These are phyloP conservation scores for Buphagus erythrorhynchus DNA, from an alignment of 2,797 vertebrate genomes.

Conservation along the genomic window DNA sequence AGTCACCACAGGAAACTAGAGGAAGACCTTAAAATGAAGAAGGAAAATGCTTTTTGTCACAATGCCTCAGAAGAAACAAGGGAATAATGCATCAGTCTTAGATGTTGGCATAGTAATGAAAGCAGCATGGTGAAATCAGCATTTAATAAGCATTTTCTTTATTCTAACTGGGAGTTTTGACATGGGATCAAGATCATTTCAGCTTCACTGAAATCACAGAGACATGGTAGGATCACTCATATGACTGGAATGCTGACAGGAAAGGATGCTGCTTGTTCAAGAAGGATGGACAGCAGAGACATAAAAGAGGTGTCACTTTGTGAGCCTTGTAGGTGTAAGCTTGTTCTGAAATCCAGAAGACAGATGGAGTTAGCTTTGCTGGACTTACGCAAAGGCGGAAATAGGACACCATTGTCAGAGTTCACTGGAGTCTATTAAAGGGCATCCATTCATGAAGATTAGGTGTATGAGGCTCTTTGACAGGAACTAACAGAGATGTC, in stretches of 20 bases:
- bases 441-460: neutral
- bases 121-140: neutral
- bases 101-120: neutral
- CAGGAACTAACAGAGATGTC: neutral
- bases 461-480: neutral
- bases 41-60: neutral
- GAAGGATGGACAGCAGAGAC: neutral
- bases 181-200: neutral
- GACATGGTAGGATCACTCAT: fast-evolving
- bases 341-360: neutral
- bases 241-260: neutral
- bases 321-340: neutral
- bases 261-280: neutral
- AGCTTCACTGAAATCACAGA: neutral
- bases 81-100: neutral
- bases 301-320: neutral
- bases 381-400: neutral
- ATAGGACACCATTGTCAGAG: neutral
- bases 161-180: neutral
- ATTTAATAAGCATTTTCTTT: neutral
- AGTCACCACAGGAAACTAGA: neutral
- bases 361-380: neutral
- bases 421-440: neutral
- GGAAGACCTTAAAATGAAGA: neutral
- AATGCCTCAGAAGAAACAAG: neutral